Evolutionary conservation across 2,888 invertebrate genomes (phyloP).

Genomic region (Lasius fuliginosus): DNA sequence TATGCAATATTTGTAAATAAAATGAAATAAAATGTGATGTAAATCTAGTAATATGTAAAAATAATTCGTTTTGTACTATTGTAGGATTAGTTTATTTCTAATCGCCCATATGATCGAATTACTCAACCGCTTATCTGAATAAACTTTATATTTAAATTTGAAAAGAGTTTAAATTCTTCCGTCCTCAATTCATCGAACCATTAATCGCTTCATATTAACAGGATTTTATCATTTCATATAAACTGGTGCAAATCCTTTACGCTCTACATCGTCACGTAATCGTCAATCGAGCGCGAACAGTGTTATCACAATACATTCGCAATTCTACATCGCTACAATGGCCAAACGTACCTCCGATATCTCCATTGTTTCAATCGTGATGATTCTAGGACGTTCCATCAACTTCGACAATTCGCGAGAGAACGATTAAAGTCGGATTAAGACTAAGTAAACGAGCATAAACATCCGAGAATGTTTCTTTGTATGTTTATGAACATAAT

Average conservation of each 20-base stretch:
- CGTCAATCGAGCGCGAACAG: slow-evolving; percentile 20
- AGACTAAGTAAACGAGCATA: no score
- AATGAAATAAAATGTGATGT: background rate
- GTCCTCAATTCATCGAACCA: slow-evolving; percentile 16
- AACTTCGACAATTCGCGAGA: slow-evolving; percentile 17
- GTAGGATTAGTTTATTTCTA: background rate
- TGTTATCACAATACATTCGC: background rate
- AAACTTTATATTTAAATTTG: background rate
- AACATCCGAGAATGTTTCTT: background rate
- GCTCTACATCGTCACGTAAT: background rate
- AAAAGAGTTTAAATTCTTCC: background rate
- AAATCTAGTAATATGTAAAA: background rate
- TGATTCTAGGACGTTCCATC: slow-evolving; percentile 30
- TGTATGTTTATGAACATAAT: no score
- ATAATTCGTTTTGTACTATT: background rate
- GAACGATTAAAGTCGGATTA: background rate
- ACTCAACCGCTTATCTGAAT: background rate
- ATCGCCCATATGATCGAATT: background rate
- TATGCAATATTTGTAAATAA: slow-evolving; percentile 13
- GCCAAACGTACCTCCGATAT: background rate
- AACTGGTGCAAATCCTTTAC: slow-evolving; percentile 1
- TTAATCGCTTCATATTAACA: slow-evolving; percentile 8
- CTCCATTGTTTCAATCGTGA: background rate
- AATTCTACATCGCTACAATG: background rate
- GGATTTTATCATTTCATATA: slow-evolving; percentile 15